These are phyloP conservation scores for Stichopus chloronotus DNA, from an alignment of 35 echinoderm and acorn worm species.

Conservation along the genomic window DNA sequence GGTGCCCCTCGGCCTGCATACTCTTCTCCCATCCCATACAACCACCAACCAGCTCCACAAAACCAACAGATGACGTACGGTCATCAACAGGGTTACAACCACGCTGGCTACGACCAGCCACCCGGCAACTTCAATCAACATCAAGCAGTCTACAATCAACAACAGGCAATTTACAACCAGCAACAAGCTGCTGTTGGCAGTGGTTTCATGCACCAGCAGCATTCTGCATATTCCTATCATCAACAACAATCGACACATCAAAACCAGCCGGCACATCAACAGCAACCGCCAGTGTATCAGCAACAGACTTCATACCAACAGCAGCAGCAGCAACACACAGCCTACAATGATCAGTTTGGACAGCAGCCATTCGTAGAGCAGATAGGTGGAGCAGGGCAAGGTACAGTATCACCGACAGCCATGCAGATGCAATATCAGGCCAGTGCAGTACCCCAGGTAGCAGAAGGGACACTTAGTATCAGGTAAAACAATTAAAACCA, in stretches of 20 bases:
- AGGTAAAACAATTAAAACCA: neutral
- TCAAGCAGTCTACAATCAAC: conserved; percentile 37
- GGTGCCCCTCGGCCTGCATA: neutral
- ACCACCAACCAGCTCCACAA: neutral
- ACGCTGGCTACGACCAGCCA: neutral
- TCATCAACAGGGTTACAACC: conserved; percentile 35
- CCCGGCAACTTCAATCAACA: neutral
- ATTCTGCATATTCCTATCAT: conserved; percentile 62
- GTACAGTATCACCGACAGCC: conserved; percentile 38
- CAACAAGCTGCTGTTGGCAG: conserved; percentile 28
- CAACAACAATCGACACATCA: conserved; percentile 64
- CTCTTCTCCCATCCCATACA: neutral
- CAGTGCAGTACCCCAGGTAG: conserved; percentile 32
- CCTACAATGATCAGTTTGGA: conserved; percentile 52
- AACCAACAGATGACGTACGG: neutral
- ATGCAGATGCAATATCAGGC: conserved; percentile 3
- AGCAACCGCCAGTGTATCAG: conserved; percentile 40
- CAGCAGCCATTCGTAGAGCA: conserved; percentile 73
- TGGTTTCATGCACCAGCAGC: conserved; percentile 45
- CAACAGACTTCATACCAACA: conserved; percentile 43
- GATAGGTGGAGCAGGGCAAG: conserved; percentile 22
- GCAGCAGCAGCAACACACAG: conserved; percentile 22
- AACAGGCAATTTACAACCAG: conserved; percentile 36
- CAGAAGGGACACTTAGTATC: conserved; percentile 44
- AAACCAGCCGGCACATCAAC: conserved; percentile 37